phyloP scores from a whole-genome alignment of 2,888 invertebrate genomes.

The Cybosia mesomella region DNA sequence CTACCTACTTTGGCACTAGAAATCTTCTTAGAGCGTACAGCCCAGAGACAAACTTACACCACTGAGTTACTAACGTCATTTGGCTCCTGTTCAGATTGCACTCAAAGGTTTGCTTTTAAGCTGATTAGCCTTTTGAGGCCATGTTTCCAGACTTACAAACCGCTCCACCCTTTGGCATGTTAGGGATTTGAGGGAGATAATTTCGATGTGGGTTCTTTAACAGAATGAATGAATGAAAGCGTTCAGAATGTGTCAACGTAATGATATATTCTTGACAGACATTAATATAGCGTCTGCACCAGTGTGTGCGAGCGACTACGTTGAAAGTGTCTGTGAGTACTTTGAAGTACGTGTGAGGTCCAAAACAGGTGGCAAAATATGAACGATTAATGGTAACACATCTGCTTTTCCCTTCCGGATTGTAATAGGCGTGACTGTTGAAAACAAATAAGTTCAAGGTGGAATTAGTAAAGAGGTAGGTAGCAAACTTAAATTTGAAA shows the following conservation, averaged over 20 bases:
- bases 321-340: neutral
- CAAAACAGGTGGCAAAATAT: neutral
- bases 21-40: neutral
- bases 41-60: constrained; percentile 28
- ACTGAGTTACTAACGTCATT: constrained; percentile 53
- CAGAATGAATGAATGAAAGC: neutral
- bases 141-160: constrained; percentile 28
- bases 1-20: neutral
- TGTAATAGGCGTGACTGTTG: no score
- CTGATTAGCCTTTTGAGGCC: constrained; percentile 65
- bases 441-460: no score
- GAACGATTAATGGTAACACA: no score
- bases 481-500: no score
- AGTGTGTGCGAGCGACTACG: neutral
- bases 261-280: neutral
- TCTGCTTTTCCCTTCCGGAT: no score
- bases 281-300: neutral
- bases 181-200: constrained; percentile 19
- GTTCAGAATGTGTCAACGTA: neutral
- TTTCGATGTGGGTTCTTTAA: neutral
- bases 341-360: no score
- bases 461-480: no score
- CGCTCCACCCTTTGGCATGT: constrained; percentile 29
- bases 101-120: constrained; percentile 62
- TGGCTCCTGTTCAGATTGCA: constrained; percentile 54